Evolutionary conservation across 2,113 vertebrate genomes (phyloP), one percentile per base, ranked within the genome.

Genomic region (Saguinus midas): DNA sequence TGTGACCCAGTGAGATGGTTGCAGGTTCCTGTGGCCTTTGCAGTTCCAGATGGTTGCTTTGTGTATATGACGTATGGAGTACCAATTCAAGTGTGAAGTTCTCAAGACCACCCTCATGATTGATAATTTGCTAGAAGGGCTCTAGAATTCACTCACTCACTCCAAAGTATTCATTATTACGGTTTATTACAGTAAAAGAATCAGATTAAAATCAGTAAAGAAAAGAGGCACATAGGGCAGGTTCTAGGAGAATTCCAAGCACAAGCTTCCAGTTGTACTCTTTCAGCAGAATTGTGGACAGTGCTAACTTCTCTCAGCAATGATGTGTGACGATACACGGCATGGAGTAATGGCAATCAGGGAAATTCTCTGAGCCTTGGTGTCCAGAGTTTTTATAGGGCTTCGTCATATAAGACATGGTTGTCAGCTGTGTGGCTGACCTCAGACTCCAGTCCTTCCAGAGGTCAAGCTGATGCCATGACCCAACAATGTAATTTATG

Each of bases 41-140:
- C 37, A 40, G 37, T 40, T 40, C 37, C 37, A 40, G 37, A 40
- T 55, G 48, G 17, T 68, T 45, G 78, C 14, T 61, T 81, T n/a
- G 6, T 21, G 2, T 12, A 20, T 8, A 6, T 35, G 6, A 81
- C 35, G 14, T 9, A 35, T 4, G 5, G 4, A 27, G 48, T n/a
- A n/a, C 66, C 45, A 57, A 40, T n/a, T 35, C 25, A 87, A 94
- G 11, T 58, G 73, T 57, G 20, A 50, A 18, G n/a, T 50, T 55
- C 16, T 25, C 29, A 66, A 66, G 40, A 79, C 29, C 7, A 73
- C 18, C 40, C 40, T 52, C 9, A 50, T 37, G 32, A 70, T 80
- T 29, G 72, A n/a, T 95, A 50, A 91, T 64, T 84, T 96, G 17
- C 78, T 78, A 85, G 52, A 75, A 92, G 43, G 58, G 83, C 5